Conservation (phyloP, 1,140 invertebrate species). For the Druon quercuslanigerum region DNA sequence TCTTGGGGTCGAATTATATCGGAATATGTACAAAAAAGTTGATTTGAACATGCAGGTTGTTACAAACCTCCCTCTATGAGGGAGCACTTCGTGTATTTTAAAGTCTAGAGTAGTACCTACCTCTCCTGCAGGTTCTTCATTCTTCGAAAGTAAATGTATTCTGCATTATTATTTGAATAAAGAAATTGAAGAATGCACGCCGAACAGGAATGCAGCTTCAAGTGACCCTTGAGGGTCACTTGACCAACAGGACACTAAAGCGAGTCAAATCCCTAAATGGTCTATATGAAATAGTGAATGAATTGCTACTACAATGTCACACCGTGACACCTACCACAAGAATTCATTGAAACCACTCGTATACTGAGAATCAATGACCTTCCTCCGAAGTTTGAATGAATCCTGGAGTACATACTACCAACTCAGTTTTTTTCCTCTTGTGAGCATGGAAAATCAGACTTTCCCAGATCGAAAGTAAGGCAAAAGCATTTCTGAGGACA, state of each 20-base stretch:
- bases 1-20: too few species aligned
- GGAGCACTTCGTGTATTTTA: too few species aligned
- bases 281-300: conserved; percentile 61
- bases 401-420: conserved; percentile 29
- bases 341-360: conserved; percentile 47
- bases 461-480: conserved; percentile 43
- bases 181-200: conserved; percentile 18
- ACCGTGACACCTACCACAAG: conserved; percentile 46
- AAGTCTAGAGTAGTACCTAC: too few species aligned
- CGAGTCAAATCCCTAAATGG: conserved; percentile 60
- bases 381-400: conserved; percentile 61
- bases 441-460: conserved; percentile 42
- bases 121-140: neutral
- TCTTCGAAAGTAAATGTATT: neutral
- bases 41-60: too few species aligned
- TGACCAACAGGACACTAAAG: conserved; percentile 53
- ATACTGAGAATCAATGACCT: conserved; percentile 56
- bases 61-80: too few species aligned
- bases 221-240: conserved; percentile 60
- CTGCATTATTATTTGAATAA: conserved; percentile 24
- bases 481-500: conserved; percentile 32
- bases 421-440: conserved; percentile 50
- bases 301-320: conserved; percentile 66
- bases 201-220: conserved; percentile 42
- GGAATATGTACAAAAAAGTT: too few species aligned